Percentiles rank a stretch among this genome's conserved stretches.
These are phyloP conservation scores for Siderastrea siderea DNA, from an alignment of 92 coral and sea anemone genomes.

Conservation along the genomic window DNA sequence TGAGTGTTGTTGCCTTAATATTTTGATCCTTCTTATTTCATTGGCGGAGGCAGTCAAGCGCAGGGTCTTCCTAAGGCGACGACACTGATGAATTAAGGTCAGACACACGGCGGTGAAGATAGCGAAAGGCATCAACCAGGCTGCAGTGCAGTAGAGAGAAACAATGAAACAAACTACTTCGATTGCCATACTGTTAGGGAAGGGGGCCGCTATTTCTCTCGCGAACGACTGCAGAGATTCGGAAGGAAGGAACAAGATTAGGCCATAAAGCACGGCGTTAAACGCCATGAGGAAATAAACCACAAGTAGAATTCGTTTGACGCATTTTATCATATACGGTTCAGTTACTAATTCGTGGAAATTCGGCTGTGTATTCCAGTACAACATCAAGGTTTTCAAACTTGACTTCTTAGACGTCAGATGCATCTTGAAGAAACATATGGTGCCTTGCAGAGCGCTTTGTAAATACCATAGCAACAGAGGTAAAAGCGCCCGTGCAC, in stretches of 20 bases:
- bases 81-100: slow-evolving; percentile 45
- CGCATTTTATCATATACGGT: slow-evolving; percentile 30
- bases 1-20: slow-evolving; percentile 53
- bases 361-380: slow-evolving; percentile 60
- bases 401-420: slow-evolving; percentile 31
- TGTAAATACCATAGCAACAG: slow-evolving; percentile 42
- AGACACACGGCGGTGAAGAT: slow-evolving; percentile 50
- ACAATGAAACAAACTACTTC: neutral
- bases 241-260: slow-evolving; percentile 31
- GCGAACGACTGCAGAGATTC: slow-evolving; percentile 29
- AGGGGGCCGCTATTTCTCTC: slow-evolving; percentile 25
- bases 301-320: slow-evolving; percentile 2
- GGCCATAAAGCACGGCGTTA: slow-evolving; percentile 33
- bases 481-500: neutral
- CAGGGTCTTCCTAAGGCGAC: slow-evolving; percentile 32
- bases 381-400: slow-evolving; percentile 36
- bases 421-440: slow-evolving; percentile 46
- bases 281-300: slow-evolving; percentile 19
- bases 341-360: slow-evolving; percentile 47
- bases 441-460: slow-evolving; percentile 41
- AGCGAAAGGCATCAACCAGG: slow-evolving; percentile 63
- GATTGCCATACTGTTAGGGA: slow-evolving; percentile 6
- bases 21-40: slow-evolving; percentile 32
- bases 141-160: slow-evolving; percentile 28
- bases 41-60: slow-evolving; percentile 46